phyloP scores from a whole-genome alignment of 2,888 invertebrate genomes.

The Corythucha ciliata region DNA sequence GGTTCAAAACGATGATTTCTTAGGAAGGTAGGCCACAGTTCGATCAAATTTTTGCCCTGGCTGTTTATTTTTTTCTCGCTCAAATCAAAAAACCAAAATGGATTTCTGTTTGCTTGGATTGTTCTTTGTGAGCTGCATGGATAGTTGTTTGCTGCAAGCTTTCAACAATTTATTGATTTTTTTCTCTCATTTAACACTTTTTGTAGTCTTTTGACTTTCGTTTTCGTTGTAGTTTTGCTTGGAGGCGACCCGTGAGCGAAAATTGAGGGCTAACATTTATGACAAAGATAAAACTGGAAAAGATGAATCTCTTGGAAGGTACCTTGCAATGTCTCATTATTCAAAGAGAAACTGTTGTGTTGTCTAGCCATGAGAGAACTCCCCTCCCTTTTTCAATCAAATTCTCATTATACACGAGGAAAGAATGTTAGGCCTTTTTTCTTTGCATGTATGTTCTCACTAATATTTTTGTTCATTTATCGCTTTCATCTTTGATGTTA shows the following conservation, averaged over 20 bases:
- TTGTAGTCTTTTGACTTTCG: constrained; percentile 25
- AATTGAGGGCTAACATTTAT: constrained; percentile 58
- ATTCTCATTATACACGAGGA: no score
- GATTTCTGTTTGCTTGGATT: background rate
- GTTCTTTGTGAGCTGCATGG: constrained; percentile 1
- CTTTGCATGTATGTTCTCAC: background rate
- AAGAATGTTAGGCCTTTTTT: no score
- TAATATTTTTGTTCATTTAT: constrained; percentile 7
- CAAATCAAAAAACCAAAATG: background rate
- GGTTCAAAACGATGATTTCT: constrained; percentile 68
- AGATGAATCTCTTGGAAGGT: constrained; percentile 92
- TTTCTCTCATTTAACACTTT: constrained; percentile 6
- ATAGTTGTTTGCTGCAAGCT: background rate
- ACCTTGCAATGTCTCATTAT: constrained; percentile 17
- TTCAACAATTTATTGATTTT: background rate
- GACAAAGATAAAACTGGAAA: constrained; percentile 87
- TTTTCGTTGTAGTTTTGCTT: constrained; percentile 42
- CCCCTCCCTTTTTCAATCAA: no score
- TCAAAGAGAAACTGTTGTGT: background rate
- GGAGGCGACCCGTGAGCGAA: constrained; percentile 46
- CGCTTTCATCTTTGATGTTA: background rate
- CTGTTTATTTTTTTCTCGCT: background rate
- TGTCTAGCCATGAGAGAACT: no score
- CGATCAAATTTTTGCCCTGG: background rate
- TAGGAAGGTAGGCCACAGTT: constrained; percentile 61